Base-by-base conservation (phyloP, 2,888 invertebrate species). In the Aporophyla lueneburgensis region DNA sequence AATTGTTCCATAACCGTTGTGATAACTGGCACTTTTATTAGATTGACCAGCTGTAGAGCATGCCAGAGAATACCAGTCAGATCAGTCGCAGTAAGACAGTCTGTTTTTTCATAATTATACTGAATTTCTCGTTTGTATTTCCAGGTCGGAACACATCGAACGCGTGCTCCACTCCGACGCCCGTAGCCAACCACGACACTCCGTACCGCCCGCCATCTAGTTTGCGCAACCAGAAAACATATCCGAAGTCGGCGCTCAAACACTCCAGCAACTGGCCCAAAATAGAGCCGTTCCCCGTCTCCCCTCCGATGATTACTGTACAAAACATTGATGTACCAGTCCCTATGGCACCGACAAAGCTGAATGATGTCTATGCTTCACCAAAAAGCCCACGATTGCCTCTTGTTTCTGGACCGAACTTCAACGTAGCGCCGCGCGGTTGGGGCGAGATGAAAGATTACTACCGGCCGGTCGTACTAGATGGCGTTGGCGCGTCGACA, bases 381-480 rank as follows among this genome's bases (percentile, higher is more conserved):
- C 96, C 96, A 1, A 94, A 95, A 81, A 95, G 96, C 80, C 95
- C 95, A 5, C 91, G 95, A 19, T 74, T 95, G 68, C 94, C 96
- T 2, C 87, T 96, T 54, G 95, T 96, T 72, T 94, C 91, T 84
- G 96, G 97, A 58, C 97, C 97, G 43, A 98, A 98, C 90, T 99
- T 98, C 94, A 99, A 99, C 89, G 98, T 98, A 0, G 98, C 98
- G 53, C 98, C 99, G 7, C 97, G 98, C 53, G 98, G 98, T 1
- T 99, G 99, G 98, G 97, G 97, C 21, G 97, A 98, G 87, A 97
- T 97, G 87, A 97, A 97, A 86, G 97, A 97, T 67, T 97, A 97
- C 84, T 98, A 98, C 94, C 97, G 97, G 77, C 98, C 98, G 0
- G 97, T 98, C 61, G 97, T 97, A 81, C 98, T 98, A 94, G 97